phyloP scores from a whole-genome alignment of 1,140 invertebrate species.

The Ostrea edulis region DNA sequence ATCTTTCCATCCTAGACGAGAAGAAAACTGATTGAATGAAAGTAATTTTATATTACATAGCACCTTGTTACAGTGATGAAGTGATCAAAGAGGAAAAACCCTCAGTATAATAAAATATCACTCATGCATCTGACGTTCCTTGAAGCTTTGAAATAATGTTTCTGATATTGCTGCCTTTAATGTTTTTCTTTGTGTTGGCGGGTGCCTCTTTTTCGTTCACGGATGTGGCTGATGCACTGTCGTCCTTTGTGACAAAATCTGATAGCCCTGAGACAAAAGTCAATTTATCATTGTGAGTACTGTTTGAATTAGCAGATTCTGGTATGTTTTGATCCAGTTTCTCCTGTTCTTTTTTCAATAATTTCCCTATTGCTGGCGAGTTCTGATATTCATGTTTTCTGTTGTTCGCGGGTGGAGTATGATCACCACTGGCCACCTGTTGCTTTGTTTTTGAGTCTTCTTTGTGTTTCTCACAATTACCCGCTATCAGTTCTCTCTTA shows the following conservation, averaged over 20 bases:
- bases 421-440: background rate
- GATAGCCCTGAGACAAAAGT: background rate
- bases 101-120: background rate
- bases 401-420: background rate
- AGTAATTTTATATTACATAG: no score
- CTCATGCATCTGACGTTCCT: background rate
- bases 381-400: slow-evolving; percentile 1
- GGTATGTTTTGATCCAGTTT: background rate
- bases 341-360: background rate
- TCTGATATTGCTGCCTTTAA: slow-evolving; percentile 24
- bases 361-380: background rate
- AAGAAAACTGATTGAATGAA: no score
- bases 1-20: no score
- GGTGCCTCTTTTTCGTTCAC: background rate
- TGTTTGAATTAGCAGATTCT: background rate
- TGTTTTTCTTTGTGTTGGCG: background rate
- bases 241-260: background rate
- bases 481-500: slow-evolving; percentile 1
- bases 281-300: background rate
- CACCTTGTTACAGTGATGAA: no score
- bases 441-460: background rate
- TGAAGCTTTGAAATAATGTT: slow-evolving; percentile 36
- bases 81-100: no score
- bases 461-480: background rate
- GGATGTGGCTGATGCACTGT: background rate